Percentiles rank a stretch among this genome's conserved stretches.
Conservation (phyloP, 2,113 vertebrate genomes). For the Gallinago jamesoni region DNA sequence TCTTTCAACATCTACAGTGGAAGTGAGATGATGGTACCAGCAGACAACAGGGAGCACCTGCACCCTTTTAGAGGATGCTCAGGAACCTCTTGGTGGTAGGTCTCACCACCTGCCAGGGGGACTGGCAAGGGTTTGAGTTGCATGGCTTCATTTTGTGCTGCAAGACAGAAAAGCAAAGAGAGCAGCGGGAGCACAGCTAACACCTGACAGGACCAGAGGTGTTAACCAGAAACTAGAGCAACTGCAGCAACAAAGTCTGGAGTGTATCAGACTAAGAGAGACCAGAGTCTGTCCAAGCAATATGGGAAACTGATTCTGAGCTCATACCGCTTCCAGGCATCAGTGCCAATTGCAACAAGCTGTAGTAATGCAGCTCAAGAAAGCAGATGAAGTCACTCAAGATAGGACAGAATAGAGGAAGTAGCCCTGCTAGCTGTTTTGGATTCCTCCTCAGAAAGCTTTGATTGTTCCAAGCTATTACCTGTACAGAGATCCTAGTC, state of each 20-base stretch:
- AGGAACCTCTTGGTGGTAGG: background rate
- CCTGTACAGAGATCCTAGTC: background rate
- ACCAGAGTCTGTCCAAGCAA: background rate
- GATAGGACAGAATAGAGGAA: background rate
- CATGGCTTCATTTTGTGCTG: background rate
- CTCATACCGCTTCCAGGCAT: background rate
- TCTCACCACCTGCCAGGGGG: background rate
- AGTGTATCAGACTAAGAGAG: background rate
- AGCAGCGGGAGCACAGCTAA: background rate
- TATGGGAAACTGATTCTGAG: background rate
- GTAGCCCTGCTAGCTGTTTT: background rate
- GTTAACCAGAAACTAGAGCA: background rate
- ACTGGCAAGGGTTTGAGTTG: background rate
- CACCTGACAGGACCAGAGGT: background rate
- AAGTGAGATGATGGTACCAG: background rate
- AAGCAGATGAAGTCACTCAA: background rate
- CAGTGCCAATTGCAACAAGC: background rate
- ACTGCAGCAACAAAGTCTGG: background rate
- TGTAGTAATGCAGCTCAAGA: background rate
- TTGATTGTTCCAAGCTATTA: background rate
- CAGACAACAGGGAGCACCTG: background rate
- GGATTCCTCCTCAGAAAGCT: background rate
- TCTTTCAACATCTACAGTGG: background rate
- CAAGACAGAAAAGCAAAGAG: background rate
- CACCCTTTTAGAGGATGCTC: background rate